Percentiles rank a stretch among this genome's conserved stretches.
Conservation (phyloP, 1,140 invertebrate species). For the Magallana gigas region DNA sequence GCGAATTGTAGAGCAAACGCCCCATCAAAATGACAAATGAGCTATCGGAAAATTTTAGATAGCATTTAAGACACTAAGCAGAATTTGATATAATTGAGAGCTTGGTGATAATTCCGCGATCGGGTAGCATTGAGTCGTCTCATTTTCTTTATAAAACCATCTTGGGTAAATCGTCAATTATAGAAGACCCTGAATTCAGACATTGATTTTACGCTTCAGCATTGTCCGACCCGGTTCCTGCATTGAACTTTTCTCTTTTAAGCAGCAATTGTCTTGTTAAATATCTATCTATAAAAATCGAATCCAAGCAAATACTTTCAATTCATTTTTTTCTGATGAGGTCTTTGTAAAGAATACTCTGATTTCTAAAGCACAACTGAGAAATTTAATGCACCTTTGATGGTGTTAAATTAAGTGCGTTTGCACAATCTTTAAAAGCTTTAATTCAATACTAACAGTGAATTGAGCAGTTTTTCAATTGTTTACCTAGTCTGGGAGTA, state of each 20-base stretch:
- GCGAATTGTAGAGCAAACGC: slow-evolving; percentile 41
- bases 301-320: slow-evolving; percentile 19
- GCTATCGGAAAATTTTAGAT: slow-evolving; percentile 42
- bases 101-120: slow-evolving; percentile 43
- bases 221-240: slow-evolving; percentile 15
- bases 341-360: slow-evolving; percentile 17
- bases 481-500: slow-evolving; percentile 3
- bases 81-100: slow-evolving; percentile 43
- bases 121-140: slow-evolving; percentile 26
- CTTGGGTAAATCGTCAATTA: slow-evolving; percentile 35
- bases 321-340: slow-evolving; percentile 11
- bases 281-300: slow-evolving; percentile 28
- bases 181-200: slow-evolving; percentile 16
- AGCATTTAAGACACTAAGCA: slow-evolving; percentile 44
- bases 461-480: slow-evolving; percentile 9
- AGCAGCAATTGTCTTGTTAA: slow-evolving; percentile 22
- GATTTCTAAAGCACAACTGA: slow-evolving; percentile 20
- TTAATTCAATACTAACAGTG: slow-evolving; percentile 4
- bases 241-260: slow-evolving; percentile 2
- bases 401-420: slow-evolving; percentile 29
- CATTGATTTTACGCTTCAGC: neutral
- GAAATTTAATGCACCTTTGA: slow-evolving; percentile 33
- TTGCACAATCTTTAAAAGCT: slow-evolving; percentile 32
- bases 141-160: slow-evolving; percentile 36
- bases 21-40: slow-evolving; percentile 41